These are phyloP conservation scores for Ceuthmochares aereus DNA, from an alignment of 2,113 vertebrate genomes.

Conservation along the genomic window DNA sequence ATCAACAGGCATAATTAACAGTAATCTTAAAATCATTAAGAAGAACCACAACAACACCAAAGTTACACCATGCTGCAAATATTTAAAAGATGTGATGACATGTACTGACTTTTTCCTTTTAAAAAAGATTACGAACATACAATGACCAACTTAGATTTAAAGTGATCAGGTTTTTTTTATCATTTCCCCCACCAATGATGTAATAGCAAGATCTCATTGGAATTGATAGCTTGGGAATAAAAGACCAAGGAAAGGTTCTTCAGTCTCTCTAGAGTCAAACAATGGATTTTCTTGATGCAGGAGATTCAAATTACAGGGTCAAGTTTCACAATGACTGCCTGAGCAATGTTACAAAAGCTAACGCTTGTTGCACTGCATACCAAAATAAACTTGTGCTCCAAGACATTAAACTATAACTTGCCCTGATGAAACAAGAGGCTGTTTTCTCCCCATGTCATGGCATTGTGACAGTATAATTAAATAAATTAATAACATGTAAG, in stretches of 20 bases:
- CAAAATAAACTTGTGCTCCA: background rate
- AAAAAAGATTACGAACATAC: background rate
- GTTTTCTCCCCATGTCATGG: rapidly evolving
- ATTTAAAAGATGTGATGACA: rapidly evolving
- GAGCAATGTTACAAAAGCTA: background rate
- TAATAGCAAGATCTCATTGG: background rate
- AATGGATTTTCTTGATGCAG: background rate
- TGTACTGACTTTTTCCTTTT: background rate
- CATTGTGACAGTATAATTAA: background rate
- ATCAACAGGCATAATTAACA: background rate
- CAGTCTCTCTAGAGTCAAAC: background rate
- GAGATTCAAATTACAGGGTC: background rate
- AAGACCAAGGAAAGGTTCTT: background rate
- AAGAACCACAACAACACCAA: background rate
- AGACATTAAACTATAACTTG: background rate
- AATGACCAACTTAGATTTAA: background rate
- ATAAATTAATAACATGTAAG: background rate
- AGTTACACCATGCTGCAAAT: background rate
- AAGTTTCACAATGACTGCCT: background rate
- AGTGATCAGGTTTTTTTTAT: rapidly evolving
- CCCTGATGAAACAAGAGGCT: background rate
- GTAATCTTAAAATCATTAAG: background rate
- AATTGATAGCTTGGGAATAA: background rate
- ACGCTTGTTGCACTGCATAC: background rate
- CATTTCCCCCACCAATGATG: background rate